Evolutionary conservation across 2,113 vertebrate species (phyloP), one percentile per base, ranked within the genome.

Genomic region (Eretmochelys imbricata): DNA sequence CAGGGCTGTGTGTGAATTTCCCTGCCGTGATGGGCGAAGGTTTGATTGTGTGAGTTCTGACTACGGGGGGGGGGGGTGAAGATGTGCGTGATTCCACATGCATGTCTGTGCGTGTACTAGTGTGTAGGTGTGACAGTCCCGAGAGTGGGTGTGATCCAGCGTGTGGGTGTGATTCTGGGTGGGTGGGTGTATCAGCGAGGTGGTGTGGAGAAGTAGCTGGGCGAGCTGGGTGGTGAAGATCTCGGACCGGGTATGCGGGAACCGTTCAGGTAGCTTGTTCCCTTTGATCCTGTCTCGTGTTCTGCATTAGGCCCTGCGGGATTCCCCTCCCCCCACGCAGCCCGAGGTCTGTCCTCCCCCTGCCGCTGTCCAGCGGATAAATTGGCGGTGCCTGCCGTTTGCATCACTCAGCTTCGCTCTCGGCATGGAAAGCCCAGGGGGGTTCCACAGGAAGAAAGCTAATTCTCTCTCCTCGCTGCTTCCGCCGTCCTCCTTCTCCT

Each of bases 61-160:
- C 50, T 14, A 53, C 59, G 90, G 89, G 89, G 90, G 10, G 82
- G 1, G 90, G 8, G 82, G 1, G 92, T 48, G 35, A 69, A 51
- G 84, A 91, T 3, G 90, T 91, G 90, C 86, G 96, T 92, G 88
- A 92, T 80, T 84, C 78, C 51, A 81, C 51, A 83, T 65, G 62
- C 8, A 16, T 86, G 76, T 1, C 90, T 80, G 90, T 72, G 93
- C 88, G 81, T 31, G 90, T 91, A 65, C 88, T 11, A 55, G 84
- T 75, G 95, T 91, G 95, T 82, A 91, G 96, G 96, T 93, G 96
- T 94, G 94, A 91, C 93, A 69, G 72, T 46, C 25, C 11, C n/a
- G 62, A 19, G 62, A 17, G 62, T 69, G 62, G 62, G 62, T 20
- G 62, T n/a, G 14, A 65, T 16, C 13, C 29, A 8, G 59, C 14